Evolutionary conservation across 2,888 invertebrate species (phyloP), one percentile per base, ranked within the genome.

Genomic region (Ophonus ardosiacus): DNA sequence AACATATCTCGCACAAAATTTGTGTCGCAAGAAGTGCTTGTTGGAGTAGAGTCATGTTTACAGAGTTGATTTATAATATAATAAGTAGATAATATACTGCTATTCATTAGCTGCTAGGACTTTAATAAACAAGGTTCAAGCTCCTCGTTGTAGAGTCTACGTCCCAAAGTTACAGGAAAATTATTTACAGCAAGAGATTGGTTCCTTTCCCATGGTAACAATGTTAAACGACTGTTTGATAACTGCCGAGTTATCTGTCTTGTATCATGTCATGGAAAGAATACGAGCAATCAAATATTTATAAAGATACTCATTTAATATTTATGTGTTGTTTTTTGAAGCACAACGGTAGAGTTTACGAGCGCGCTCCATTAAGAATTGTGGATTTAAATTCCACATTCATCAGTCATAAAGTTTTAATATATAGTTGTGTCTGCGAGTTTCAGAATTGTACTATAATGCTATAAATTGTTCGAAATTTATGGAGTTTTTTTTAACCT

Each of bases 161-260:
- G 24, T 18, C 61, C 21, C 61, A 43, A 43, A 6, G 43, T 43
- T 17, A n/a, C n/a, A 24, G 21, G 24, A 21, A 31, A 65, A 65
- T 65, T 65, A 65, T 65, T 65, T n/a, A n/a, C n/a, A n/a, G n/a
- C n/a, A n/a, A n/a, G n/a, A n/a, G 24, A 65, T 65, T 65, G 65
- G 65, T 65, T 65, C 21, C 21, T 21, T 21, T 21, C 65, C 24
- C 24, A 24, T 10, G 65, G n/a, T 65, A 65, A 65, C 65, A 65
- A 65, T 65, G 31, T 65, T 65, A 65, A 31, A 65, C n/a, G n/a
- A 65, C 65, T 65, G n/a, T 65, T 65, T 65, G 65, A 65, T 65
- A 65, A 65, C 31, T 65, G 65, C 31, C 65, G 65, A 65, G 65
- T 31, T 65, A 31, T 31, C 21, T 61, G 17, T 31, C 65, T 21